Evolutionary conservation across 2,888 invertebrate genomes (phyloP), one percentile per base, ranked within the genome.

Genomic region (Holacanthella duospinosa): DNA sequence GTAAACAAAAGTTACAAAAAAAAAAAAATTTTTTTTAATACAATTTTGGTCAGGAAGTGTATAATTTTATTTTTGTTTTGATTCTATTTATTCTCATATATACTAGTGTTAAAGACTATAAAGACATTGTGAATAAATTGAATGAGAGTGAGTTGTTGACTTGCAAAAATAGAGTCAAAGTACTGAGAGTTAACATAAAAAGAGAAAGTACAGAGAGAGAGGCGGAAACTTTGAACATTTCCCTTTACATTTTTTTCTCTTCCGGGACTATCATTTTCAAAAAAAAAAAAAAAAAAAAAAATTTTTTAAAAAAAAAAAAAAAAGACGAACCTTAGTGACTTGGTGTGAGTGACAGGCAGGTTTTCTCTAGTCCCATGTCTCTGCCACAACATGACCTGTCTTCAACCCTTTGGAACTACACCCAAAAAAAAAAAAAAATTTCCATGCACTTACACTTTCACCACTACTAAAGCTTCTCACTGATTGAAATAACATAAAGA

Each of bases 311-410:
- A 21, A 21, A 48, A n/a, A n/a, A n/a, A n/a, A n/a, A n/a, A n/a
- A n/a, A n/a, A n/a, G n/a, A n/a, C 6, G 48, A 48, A 48, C 16
- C 48, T 21, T 21, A 48, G n/a, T 48, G 48, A 48, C 48, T 48
- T 21, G 6, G 36, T 16, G 9, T 21, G 53, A 60, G 60, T 60
- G 60, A 60, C 60, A 60, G 27, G 60, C 60, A 60, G 53, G 60
- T 60, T 60, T 48, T 21, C n/a, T 21, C 48, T 9, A n/a, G 21
- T 48, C 48, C 48, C 48, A 48, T 21, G 21, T 48, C 48, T 21
- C 48, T 21, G 21, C 48, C 12, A 48, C 48, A 48, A 48, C 48
- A 48, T 48, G 48, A 48, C 48, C 21, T 48, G 48, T 48, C 48
- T 48, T 4, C 48, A 9, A 48, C 19, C 48, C 48, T 21, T 21